These are phyloP conservation scores for Sepiola atlantica DNA, from an alignment of 2,888 invertebrate species.

Conservation along the genomic window DNA sequence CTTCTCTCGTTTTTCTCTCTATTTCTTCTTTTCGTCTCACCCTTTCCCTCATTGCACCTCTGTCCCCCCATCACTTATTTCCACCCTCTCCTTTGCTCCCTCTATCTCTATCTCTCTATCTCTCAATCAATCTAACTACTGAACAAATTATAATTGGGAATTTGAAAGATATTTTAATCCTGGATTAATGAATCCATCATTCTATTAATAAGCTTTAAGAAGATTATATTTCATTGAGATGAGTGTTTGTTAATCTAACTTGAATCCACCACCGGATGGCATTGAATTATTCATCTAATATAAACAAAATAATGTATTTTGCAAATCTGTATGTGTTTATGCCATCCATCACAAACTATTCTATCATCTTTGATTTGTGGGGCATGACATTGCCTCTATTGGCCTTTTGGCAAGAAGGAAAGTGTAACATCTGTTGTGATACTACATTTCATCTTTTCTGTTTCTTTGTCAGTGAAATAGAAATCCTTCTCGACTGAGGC, in stretches of 20 bases:
- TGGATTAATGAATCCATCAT: neutral
- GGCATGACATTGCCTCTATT: too few relatives aligned
- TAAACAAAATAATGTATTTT: too few relatives aligned
- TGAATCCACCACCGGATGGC: neutral
- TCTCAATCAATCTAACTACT: too few relatives aligned
- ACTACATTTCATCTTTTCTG: too few relatives aligned
- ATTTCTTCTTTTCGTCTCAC: neutral
- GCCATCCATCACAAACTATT: too few relatives aligned
- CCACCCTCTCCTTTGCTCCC: neutral
- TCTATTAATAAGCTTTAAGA: neutral
- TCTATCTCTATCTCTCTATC: neutral
- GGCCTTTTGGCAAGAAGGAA: too few relatives aligned
- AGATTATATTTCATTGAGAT: neutral
- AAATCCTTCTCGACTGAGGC: too few relatives aligned
- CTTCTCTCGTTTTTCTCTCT: too few relatives aligned
- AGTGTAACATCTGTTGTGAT: too few relatives aligned
- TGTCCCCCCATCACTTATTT: neutral
- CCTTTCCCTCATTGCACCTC: neutral
- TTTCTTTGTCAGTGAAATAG: too few relatives aligned
- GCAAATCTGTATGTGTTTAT: too few relatives aligned
- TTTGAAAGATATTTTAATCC: neutral
- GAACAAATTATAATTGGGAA: neutral
- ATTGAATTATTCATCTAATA: neutral
- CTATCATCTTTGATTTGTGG: too few relatives aligned
- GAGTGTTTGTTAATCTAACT: neutral